Evolutionary conservation across 37 sponge, comb jelly and placozoan species (phyloP), one percentile per base, ranked within the genome.

Genomic region (Axinella damicornis): DNA sequence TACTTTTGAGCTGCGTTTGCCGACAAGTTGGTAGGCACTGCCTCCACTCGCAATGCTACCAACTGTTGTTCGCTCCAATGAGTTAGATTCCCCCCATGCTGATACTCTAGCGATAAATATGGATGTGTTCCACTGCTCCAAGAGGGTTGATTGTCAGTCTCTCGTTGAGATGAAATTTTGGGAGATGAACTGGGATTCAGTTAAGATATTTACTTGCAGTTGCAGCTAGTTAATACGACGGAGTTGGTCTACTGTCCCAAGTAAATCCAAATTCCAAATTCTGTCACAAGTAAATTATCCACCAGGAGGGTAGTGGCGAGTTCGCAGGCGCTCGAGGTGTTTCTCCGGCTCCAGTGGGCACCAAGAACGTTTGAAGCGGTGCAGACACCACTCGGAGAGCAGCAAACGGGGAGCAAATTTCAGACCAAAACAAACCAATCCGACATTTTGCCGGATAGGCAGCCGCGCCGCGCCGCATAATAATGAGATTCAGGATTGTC

Each of bases 11-110:
- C 36, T 12, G 0, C 14, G 69, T n/a, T n/a, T n/a, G 54, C 57
- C 21, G 81, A 39, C 32, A 69, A 19, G 32, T 32, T 57, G 81
- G 67, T n/a, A 82, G 82, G 71, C 82, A 69, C 82, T 82, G 82
- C 82, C 73, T 60, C 20, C 13, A 72, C 16, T 71, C 55, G 82
- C 82, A 82, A 71, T 82, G 82, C 81, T 80, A 32, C 36, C 53
- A 59, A 25, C 71, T 69, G 33, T 39, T 28, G 57, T 57, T n/a
- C 46, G 74, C 64, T 60, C 84, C 84, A 83, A 74, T 74, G 84
- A 54, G 72, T 74, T 74, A 83, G 4, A 83, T 18, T 14, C 19
- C 20, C 25, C 74, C 84, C 84, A 83, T 83, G 65, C 65, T 83
- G 54, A 33, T 20, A 17, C 20, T 9, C 72, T 71, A 57, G 60